Evolutionary conservation across 2,113 vertebrate species (phyloP), one percentile per base, ranked within the genome.

Genomic region (Puffinus mauretanicus): DNA sequence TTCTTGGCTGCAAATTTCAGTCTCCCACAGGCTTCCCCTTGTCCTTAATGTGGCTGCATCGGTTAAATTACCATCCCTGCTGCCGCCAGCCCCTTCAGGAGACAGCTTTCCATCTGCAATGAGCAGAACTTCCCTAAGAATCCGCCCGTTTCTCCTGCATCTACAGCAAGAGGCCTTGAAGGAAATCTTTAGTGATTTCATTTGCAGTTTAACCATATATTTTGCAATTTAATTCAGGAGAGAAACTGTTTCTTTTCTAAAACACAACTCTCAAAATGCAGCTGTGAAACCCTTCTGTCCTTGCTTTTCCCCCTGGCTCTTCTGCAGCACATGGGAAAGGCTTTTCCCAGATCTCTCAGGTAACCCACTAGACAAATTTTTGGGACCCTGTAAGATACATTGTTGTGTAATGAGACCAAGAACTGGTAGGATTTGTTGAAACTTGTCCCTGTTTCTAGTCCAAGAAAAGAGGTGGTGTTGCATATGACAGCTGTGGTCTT

Each of bases 401-500:
- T 9, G 20, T 34, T 25, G 19, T 32, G 47, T 12, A 60, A 20
- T 62, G 82, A 73, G 58, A 38, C 36, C 29, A 12, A 40, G 49
- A 77, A 27, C 42, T 17, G 1, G 0, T 2, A 40, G 66, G 40
- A 32, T 77, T 54, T 58, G 16, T 67, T 42, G n/a, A 60, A 66
- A 46, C 12, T 38, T 10, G 2, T 71, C 34, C 38, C 20, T 10
- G 2, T 75, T 93, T 55, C 16, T 47, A 38, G 60, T 47, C 16
- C 7, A 36, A 38, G n/a, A 49, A n/a, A 30, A 82, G 54, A 55
- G 17, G 52, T 0, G 7, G 11, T 7, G 42, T 51, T 2, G 2
- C 8, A 2, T 3, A 2, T 51, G 69, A 36, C 38, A 64, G 47
- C 83, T 86, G 55, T 0, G 0, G 16, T 72, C 75, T 51, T 25